Percentiles rank a stretch among this genome's conserved stretches.
phyloP scores from a whole-genome alignment of 2,113 vertebrate species.

The Kryptolebias marmoratus region DNA sequence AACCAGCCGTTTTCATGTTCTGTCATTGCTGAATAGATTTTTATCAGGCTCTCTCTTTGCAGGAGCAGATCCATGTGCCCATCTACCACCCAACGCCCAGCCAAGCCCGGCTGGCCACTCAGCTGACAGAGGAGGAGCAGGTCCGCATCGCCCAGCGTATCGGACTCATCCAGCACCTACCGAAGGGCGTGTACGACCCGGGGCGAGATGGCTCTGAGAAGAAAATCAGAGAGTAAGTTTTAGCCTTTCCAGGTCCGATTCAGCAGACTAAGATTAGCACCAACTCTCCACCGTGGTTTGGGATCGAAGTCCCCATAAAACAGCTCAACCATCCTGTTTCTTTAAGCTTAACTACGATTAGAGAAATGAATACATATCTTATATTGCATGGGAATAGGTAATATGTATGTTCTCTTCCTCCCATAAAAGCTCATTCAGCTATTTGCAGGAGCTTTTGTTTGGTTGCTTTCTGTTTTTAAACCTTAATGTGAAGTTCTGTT shows the following conservation, averaged over 20 bases:
- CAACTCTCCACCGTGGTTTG: background rate
- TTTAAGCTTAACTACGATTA: background rate
- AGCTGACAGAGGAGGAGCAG: constrained; percentile 98
- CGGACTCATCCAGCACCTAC: constrained; percentile 99
- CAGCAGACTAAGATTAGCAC: background rate
- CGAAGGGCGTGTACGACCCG: constrained; percentile 94
- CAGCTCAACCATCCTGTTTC: background rate
- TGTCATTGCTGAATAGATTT: background rate
- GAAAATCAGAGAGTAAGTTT: constrained; percentile 97
- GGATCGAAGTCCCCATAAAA: background rate
- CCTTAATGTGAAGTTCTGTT: too few species aligned
- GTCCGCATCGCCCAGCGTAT: constrained; percentile 96
- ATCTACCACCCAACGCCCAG: constrained; percentile 88
- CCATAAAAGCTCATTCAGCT: too few species aligned
- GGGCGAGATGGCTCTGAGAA: constrained; percentile 95
- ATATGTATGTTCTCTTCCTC: too few species aligned
- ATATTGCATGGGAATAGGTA: too few species aligned
- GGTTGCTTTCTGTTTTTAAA: too few species aligned
- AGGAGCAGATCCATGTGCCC: constrained; percentile 96
- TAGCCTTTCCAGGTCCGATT: background rate
- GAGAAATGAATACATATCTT: too few species aligned
- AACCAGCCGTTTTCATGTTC: background rate
- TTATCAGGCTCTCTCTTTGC: constrained; percentile 2
- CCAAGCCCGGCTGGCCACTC: constrained; percentile 94
- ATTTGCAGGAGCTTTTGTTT: too few species aligned